Evolutionary conservation across 2,113 vertebrate species (phyloP).

Genomic region (Micronycteris hirsuta): DNA sequence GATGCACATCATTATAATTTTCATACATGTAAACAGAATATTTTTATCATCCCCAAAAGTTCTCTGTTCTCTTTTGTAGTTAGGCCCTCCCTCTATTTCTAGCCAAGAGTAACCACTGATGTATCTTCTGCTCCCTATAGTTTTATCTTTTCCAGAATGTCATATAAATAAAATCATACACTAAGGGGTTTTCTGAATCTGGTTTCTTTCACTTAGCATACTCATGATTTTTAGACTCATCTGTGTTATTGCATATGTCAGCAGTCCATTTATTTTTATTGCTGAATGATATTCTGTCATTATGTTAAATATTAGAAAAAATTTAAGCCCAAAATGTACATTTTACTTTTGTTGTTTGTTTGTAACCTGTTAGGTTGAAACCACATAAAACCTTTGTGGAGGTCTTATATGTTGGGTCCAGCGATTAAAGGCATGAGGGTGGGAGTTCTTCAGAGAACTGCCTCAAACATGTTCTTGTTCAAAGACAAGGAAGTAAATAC

Average conservation of each 20-base stretch:
- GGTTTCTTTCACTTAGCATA: background rate
- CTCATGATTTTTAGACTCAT: background rate
- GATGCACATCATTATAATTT: background rate
- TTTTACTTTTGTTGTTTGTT: background rate
- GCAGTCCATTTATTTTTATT: background rate
- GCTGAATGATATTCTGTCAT: background rate
- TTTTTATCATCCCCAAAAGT: background rate
- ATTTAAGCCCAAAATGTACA: background rate
- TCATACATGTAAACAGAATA: background rate
- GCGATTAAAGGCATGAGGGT: background rate
- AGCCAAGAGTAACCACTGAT: background rate
- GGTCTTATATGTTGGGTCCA: background rate
- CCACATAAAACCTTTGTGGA: background rate
- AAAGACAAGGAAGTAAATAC: background rate
- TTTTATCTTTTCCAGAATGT: background rate
- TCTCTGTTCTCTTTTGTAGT: background rate
- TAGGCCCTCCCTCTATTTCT: background rate
- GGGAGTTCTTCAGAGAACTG: background rate
- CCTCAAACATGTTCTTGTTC: background rate
- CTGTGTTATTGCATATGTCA: background rate
- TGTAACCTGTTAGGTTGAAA: background rate
- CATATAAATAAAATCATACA: background rate
- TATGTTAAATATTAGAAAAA: background rate
- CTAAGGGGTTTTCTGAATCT: background rate
- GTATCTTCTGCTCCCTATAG: background rate